phyloP scores from a whole-genome alignment of 2,113 vertebrate genomes.

The Cottus gobio region DNA sequence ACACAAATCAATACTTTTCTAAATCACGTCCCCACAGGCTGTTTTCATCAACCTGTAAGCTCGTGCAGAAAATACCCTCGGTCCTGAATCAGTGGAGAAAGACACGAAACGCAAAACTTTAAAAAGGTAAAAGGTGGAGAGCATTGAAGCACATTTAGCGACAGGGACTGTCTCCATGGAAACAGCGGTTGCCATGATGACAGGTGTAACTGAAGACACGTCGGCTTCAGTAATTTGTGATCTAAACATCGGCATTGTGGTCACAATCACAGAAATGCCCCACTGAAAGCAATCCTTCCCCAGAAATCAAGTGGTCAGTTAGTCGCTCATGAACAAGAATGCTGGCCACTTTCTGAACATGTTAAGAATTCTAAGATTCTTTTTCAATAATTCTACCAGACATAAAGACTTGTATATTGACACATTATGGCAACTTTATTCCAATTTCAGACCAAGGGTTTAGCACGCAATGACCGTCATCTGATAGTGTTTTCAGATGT shows the following conservation, averaged over 20 bases:
- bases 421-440: background rate
- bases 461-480: background rate
- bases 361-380: background rate
- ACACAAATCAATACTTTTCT: slow-evolving; percentile 67
- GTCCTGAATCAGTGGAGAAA: background rate
- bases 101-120: background rate
- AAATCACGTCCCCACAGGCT: slow-evolving; percentile 27
- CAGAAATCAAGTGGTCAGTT: background rate
- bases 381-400: background rate
- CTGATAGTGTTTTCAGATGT: background rate
- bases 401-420: background rate
- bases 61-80: background rate
- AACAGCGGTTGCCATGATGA: slow-evolving; percentile 16
- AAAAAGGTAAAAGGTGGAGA: background rate
- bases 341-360: background rate
- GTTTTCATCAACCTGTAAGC: slow-evolving; percentile 13
- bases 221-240: background rate
- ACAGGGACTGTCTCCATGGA: background rate
- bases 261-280: background rate
- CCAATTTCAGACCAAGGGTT: background rate
- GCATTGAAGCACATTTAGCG: background rate
- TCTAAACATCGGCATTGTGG: background rate
- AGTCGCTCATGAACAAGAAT: background rate
- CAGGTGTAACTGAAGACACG: slow-evolving; percentile 38
- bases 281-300: background rate